Base-by-base conservation (phyloP, 2,888 invertebrate genomes). In the Cactoblastis cactorum region DNA sequence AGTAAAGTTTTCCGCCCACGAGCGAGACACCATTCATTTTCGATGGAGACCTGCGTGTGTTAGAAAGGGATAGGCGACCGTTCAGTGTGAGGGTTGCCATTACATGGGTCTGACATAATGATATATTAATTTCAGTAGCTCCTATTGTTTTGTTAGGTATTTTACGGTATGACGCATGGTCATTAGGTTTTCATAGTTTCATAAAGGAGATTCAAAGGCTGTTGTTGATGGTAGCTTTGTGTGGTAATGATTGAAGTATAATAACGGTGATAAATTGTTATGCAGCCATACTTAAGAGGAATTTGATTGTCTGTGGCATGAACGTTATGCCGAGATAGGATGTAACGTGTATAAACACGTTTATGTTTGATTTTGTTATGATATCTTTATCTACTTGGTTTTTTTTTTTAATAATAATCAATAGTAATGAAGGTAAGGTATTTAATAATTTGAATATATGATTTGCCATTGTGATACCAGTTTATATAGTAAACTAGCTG, bases 41-140 rank as follows among this genome's bases (percentile, higher is more conserved):
- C 8, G 1, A 68, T 67, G 49, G 17, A 14, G 17, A 0, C 22
- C 2, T 3, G 3, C 0, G 2, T 39, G 17, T 1, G 67, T 39
- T 50, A 45, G 68, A 77, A 54, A 33, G 69, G 59, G 81, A 77
- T 49, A 50, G 65, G 12, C 15, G 45, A 54, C 62, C 57, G 48
- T 50, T 22, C 50, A 52, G 65, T 66, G 68, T 64, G 77, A 71
- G 77, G 73, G 73, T 65, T 74, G 66, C 58, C 58, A 66, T 67
- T 77, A 77, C 71, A 78, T 89, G 89, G 80, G 77, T 76, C 79
- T 89, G 89, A 88, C 89, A 86, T 88, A 89, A 89, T 89, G 89
- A 89, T 89, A 84, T 88, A 89, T 89, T 89, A 89, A 89, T 89
- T 88, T 88, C 86, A 86, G 83, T 73, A 66, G 79, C 83, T 74